Evolutionary conservation across 2,113 vertebrate genomes (phyloP).

Genomic region (Nycticebus coucang): DNA sequence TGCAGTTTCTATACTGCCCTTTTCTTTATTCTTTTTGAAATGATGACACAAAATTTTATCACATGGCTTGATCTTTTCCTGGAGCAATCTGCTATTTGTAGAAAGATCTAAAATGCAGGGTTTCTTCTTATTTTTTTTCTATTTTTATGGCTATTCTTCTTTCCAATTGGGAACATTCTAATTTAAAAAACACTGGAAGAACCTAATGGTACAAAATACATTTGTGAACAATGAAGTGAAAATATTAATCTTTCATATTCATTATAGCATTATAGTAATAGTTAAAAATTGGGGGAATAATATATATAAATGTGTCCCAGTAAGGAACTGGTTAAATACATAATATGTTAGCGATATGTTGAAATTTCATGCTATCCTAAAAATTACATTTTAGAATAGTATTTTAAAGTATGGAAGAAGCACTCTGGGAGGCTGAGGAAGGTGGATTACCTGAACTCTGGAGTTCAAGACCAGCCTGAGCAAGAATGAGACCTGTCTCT

Average conservation of each 20-base stretch:
- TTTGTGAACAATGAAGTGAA: conserved; percentile 43
- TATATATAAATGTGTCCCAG: background rate
- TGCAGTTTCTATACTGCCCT: background rate
- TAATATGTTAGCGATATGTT: background rate
- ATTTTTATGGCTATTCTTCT: conserved; percentile 15
- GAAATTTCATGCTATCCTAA: background rate
- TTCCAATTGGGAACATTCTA: conserved; percentile 8
- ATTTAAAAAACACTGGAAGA: conserved; percentile 8
- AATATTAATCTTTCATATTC: background rate
- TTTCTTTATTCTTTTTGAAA: conserved; percentile 36
- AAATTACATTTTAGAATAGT: background rate
- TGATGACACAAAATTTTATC: background rate
- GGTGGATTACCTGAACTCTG: too few species aligned
- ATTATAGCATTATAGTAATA: background rate
- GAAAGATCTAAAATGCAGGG: background rate
- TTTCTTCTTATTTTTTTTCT: background rate
- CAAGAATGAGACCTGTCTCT: too few species aligned
- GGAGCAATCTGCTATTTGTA: conserved; percentile 16
- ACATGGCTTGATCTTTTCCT: conserved; percentile 32
- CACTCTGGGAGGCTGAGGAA: too few species aligned
- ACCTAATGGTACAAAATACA: background rate
- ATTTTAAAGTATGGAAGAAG: background rate
- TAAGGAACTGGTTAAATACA: background rate
- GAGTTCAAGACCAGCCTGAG: too few species aligned
- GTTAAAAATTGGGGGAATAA: conserved; percentile 18